Base-by-base conservation (phyloP, 2,113 vertebrate genomes). In the Antennarius striatus region DNA sequence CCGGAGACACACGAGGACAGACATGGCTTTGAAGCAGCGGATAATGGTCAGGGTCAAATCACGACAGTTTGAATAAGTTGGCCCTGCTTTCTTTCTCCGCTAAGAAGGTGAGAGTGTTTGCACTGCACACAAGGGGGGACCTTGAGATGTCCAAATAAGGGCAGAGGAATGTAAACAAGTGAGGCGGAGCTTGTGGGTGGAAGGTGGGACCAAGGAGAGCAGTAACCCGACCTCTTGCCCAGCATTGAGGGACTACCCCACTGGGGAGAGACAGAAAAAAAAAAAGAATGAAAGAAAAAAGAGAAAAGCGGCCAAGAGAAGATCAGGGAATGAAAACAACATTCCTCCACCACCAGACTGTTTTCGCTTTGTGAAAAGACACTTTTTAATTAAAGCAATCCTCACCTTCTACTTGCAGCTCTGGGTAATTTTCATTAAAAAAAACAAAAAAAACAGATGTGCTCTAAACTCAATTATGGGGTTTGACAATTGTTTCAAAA, bases 101-200 rank as follows among this genome's bases (percentile, higher is more conserved):
- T 61, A 80, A 77, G 83, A 77, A 92, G 82, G 89, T 82, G 89
- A 85, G 89, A 58, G 77, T 75, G 85, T 84, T 86, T 79, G 68
- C 69, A 71, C 74, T 90, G 89, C 68, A 86, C 76, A 87, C 85
- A 83, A 74, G 71, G 73, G 55, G 80, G 82, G 77, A 79, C 82
- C 89, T 88, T 83, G 81, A 63, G 79, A 87, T 90, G 69, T 81
- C 90, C 93, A 92, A 92, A 91, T 93, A 94, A 89, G 91, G 90
- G 75, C 85, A 85, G 80, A 89, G 90, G 93, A 94, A 93, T 91
- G 93, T 95, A 94, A 97, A 96, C 92, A 95, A 4, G 73, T 61
- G 84, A 81, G 93, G 94, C 71, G 92, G 92, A 81, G 91, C 71
- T 80, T 79, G 5, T n/a, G 30, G 55, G 15, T 54, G 10, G 17